Percentiles rank a stretch among this genome's conserved stretches.
Conservation (phyloP, 2,797 vertebrate species). For the Carcharodon carcharias region DNA sequence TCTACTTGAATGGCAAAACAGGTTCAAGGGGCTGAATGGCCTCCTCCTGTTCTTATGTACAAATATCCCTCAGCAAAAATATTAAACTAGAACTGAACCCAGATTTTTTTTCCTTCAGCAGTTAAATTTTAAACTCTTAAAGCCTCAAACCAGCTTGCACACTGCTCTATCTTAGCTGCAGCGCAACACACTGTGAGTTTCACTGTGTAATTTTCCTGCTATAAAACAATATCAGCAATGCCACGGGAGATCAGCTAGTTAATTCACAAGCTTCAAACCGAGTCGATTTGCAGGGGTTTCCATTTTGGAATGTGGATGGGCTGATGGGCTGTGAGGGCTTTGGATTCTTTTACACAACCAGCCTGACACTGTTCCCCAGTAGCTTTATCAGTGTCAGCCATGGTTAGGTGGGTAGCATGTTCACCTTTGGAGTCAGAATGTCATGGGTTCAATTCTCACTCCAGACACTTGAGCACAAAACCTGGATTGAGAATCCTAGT, state of each 20-base stretch:
- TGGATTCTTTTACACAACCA: no score
- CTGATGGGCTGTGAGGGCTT: no score
- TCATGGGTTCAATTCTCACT: neutral
- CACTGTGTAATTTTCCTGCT: neutral
- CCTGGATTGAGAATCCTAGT: neutral
- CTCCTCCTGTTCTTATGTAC: neutral
- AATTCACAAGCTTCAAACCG: neutral
- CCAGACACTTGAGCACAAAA: neutral
- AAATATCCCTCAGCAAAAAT: neutral
- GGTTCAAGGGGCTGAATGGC: neutral
- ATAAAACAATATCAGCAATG: neutral
- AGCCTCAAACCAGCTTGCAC: neutral
- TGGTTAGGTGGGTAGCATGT: no score
- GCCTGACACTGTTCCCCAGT: no score
- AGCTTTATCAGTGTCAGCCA: neutral
- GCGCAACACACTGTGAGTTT: neutral
- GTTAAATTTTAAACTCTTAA: neutral
- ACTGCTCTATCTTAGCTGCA: neutral
- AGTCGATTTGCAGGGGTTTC: neutral
- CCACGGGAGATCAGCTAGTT: neutral
- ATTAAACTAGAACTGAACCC: neutral
- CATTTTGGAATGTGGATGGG: neutral
- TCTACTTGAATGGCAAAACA: neutral
- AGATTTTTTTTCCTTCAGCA: neutral
- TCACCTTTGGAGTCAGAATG: neutral